Base-by-base conservation (phyloP, 1,140 invertebrate genomes). In the Hyles euphorbiae region DNA sequence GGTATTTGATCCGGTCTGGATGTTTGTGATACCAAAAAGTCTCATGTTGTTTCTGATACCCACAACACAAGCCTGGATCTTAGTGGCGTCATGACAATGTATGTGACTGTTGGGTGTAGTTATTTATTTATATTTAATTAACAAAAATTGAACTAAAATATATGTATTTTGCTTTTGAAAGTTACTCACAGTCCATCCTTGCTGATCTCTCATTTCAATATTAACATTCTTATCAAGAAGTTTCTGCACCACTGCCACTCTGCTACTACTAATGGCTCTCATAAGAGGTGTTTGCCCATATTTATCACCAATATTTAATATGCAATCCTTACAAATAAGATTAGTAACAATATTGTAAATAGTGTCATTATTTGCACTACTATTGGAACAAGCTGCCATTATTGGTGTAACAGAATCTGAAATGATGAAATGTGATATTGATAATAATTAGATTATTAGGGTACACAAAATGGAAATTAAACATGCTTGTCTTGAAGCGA, bases 201-300 rank as follows among this genome's bases (percentile, higher is more conserved):
- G 87, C 44, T 69, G 76, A 70, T 92, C 91, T 53, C 72, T 79
- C 62, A 87, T 85, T 78, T 92, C 86, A 55, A 92, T 81, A 74
- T 91, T 83, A 40, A 87, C 77, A 36, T 82, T 63, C 43, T 80
- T 60, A 50, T 89, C 80, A 11, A 92, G 51, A 8, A 93, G 59
- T 56, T 90, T 77, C 54, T 75, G 11, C 0, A 92, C 78, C 43
- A 91, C 87, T 54, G 83, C 72, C 7, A 59, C 49, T 55, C 83
- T 74, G 45, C 90, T 83, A 22, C 72, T 76, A 51, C 75, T 80
- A 40, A 89, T 86, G 12, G 91, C 89, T 55, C 79, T 83, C 91
- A 92, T 93, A 5, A 93, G 67, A 34, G 91, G 75, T 45, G 90
- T 92, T 67, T 90, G 85, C 10, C 91, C 84, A 61, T 84, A 81